Evolutionary conservation across 2,113 vertebrate genomes (phyloP).

Genomic region (Heteronetta atricapilla): DNA sequence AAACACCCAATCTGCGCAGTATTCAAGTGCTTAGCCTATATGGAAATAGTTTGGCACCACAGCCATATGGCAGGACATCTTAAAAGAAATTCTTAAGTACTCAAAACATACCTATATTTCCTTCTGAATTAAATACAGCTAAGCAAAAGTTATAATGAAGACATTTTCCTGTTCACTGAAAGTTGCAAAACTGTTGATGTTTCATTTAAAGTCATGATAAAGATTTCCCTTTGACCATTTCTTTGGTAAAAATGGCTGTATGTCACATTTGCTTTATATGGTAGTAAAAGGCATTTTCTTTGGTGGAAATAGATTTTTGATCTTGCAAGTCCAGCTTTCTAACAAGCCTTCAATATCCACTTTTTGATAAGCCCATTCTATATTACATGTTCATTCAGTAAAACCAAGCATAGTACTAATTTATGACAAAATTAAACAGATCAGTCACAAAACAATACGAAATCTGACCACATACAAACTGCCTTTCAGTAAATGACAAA

Average conservation of each 20-base stretch:
- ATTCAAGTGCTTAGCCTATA: neutral
- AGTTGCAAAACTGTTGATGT: neutral
- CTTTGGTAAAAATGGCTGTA: constrained; percentile 30
- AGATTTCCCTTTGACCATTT: constrained; percentile 22
- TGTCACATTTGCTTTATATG: neutral
- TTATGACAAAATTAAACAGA: neutral
- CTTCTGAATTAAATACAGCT: neutral
- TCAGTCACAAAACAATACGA: neutral
- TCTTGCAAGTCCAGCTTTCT: neutral
- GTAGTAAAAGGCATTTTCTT: constrained; percentile 28
- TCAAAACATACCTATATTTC: neutral
- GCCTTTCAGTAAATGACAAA: constrained; percentile 5
- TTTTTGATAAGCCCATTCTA: neutral
- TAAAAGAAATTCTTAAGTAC: neutral
- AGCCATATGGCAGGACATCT: neutral
- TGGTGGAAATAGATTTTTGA: neutral
- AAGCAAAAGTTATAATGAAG: neutral
- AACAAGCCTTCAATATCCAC: neutral
- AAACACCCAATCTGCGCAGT: neutral
- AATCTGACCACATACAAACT: neutral
- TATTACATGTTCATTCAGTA: neutral
- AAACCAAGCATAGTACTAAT: neutral
- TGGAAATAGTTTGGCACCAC: neutral
- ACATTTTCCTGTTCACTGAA: neutral
- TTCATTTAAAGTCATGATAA: neutral